These are phyloP conservation scores for Harpegnathos saltator DNA, from an alignment of 1,140 invertebrate genomes.

Conservation along the genomic window DNA sequence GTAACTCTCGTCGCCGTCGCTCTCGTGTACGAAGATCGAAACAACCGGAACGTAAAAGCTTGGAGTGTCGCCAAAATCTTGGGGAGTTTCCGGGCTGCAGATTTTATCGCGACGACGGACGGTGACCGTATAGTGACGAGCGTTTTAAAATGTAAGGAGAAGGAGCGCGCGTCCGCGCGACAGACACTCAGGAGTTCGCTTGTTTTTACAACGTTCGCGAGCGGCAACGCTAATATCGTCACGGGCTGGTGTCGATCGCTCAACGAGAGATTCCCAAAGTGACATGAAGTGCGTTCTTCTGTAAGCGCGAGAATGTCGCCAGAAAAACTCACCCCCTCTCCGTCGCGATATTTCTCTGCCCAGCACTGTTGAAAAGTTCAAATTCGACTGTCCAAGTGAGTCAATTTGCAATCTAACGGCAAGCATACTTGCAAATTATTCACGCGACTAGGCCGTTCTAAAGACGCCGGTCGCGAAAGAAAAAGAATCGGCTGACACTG, in stretches of 20 bases:
- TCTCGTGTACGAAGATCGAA: constrained; percentile 16
- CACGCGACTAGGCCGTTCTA: not conserved
- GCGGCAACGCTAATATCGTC: not conserved
- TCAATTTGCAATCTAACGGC: too few relatives aligned
- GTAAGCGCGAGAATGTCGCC: not conserved
- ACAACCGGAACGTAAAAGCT: constrained; percentile 43
- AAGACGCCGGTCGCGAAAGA: not conserved
- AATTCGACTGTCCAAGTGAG: too few relatives aligned
- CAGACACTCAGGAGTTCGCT: constrained; percentile 51
- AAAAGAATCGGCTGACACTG: not conserved
- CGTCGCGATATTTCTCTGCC: not conserved
- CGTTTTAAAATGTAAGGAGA: constrained; percentile 3
- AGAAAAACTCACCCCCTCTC: not conserved
- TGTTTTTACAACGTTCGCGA: constrained; percentile 37
- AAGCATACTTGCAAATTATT: not conserved
- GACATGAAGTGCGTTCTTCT: not conserved
- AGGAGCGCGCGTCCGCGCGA: not conserved
- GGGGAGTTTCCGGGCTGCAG: not conserved
- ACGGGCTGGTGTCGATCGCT: not conserved
- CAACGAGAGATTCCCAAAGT: not conserved
- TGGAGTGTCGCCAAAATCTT: constrained; percentile 52
- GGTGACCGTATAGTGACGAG: constrained; percentile 47
- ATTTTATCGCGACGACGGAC: constrained; percentile 49
- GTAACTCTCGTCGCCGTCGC: not conserved
- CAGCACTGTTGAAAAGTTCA: too few relatives aligned